These are phyloP conservation scores for Agrochola lota DNA, from an alignment of 2,888 invertebrate genomes.

Conservation along the genomic window DNA sequence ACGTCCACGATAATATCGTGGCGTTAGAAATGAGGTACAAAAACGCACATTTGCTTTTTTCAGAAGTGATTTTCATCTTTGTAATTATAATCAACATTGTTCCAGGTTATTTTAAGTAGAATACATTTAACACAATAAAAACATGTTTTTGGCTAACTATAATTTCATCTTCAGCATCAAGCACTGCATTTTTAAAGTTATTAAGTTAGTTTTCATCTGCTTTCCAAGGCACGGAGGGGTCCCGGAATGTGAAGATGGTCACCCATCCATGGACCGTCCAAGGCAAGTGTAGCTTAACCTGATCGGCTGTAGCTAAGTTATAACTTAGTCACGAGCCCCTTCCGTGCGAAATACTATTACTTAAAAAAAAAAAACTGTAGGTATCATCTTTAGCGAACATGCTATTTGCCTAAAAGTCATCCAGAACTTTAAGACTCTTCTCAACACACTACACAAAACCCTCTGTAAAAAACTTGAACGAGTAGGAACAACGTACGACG, in stretches of 20 bases:
- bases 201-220: not conserved
- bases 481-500: no score
- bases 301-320: not conserved
- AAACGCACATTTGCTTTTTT: not conserved
- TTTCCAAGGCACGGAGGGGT: not conserved
- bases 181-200: no score
- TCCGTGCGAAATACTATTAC: not conserved
- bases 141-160: not conserved
- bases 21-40: no score
- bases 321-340: not conserved
- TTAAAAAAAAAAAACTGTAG: not conserved
- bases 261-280: not conserved
- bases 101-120: not conserved
- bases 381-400: not conserved
- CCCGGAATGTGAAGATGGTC: no score
- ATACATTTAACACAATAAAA: not conserved
- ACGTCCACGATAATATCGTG: no score
- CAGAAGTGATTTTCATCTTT: not conserved
- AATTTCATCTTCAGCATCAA: not conserved
- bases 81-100: not conserved
- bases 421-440: not conserved
- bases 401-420: not conserved
- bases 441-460: not conserved
- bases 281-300: not conserved
- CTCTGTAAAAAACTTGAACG: not conserved